Base-by-base conservation (phyloP, 2,888 invertebrate genomes). In the Steinernema carpocapsae region DNA sequence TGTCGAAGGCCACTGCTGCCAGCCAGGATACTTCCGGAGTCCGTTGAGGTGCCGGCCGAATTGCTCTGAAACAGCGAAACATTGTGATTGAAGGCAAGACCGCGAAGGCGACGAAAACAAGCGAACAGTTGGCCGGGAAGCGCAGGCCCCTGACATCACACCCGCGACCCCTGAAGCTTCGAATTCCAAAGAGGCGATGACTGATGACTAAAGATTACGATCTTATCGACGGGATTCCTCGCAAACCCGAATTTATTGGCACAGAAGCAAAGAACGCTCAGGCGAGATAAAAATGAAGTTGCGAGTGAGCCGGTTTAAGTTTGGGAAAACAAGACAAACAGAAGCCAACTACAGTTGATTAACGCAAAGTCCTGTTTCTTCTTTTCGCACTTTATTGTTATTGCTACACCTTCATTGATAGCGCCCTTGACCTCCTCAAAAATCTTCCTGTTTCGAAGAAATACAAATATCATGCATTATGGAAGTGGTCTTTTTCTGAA, bases 131-230 rank as follows among this genome's bases (percentile, higher is more conserved):
- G 56, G 12, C 56, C 12, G 14, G 56, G 56, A 26, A 56, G 56
- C 19, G 56, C 24, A 56, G 56, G 56, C 56, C 56, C 12, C 56
- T 56, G 56, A 56, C 56, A 56, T 48, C 48, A 48, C 48, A 48
- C n/a, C n/a, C 10, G 48, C 48, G 48, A 56, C 56, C 56, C 56
- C 26, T 10, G 26, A 17, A 24, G 24, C 56, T 43, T 26, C 56
- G 56, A 56, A 56, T 56, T 56, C 56, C 56, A 56, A 26, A 56
- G 26, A 56, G 56, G 22, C 56, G 56, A 56, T 56, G 56, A 56
- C 6, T 56, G 56, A 56, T 56, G 56, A 26, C n/a, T 17, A 4
- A 14, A 56, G 56, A 56, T 56, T 56, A 26, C 56, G 56, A 56
- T 56, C 56, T 56, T 4, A 7, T 56, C 56, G 56, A 10, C 26